Percentiles rank a stretch among this genome's conserved stretches.
These are phyloP conservation scores for Allygus modestus DNA, from an alignment of 2,888 invertebrate genomes.

Conservation along the genomic window DNA sequence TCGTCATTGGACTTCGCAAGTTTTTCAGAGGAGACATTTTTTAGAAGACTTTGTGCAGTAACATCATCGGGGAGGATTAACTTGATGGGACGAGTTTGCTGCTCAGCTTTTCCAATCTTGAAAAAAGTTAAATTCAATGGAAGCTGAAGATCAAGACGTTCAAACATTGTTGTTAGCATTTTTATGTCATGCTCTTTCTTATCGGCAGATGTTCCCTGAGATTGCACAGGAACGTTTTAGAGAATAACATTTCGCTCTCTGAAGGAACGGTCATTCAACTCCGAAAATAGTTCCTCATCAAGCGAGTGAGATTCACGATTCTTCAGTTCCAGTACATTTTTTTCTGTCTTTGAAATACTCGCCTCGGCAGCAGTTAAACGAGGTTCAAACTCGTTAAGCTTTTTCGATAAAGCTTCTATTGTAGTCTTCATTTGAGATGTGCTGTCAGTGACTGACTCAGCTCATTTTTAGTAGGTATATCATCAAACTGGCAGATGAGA, in stretches of 20 bases:
- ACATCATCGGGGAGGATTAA: not conserved
- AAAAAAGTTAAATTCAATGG: not conserved
- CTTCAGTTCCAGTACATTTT: not conserved
- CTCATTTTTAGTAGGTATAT: not conserved
- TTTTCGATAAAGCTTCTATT: not conserved
- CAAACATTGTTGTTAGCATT: not conserved
- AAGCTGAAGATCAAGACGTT: not conserved
- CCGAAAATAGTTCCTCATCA: not conserved
- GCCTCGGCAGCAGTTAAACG: not conserved
- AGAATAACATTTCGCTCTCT: constrained; percentile 6
- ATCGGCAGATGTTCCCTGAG: not conserved
- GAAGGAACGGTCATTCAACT: not conserved
- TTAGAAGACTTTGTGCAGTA: not conserved
- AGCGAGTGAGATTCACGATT: not conserved
- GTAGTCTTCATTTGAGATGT: not conserved
- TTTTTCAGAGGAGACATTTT: not conserved
- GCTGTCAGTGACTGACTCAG: not conserved
- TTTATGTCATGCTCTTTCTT: not conserved
- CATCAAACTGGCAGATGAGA: not conserved
- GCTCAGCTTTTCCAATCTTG: not conserved
- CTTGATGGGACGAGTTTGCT: not conserved
- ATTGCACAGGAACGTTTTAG: not conserved
- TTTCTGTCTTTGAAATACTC: not conserved
- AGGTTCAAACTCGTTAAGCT: not conserved
- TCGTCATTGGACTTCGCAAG: not conserved